These are phyloP conservation scores for Chydorus sphaericus DNA, from an alignment of 2,888 invertebrate species.

Conservation along the genomic window DNA sequence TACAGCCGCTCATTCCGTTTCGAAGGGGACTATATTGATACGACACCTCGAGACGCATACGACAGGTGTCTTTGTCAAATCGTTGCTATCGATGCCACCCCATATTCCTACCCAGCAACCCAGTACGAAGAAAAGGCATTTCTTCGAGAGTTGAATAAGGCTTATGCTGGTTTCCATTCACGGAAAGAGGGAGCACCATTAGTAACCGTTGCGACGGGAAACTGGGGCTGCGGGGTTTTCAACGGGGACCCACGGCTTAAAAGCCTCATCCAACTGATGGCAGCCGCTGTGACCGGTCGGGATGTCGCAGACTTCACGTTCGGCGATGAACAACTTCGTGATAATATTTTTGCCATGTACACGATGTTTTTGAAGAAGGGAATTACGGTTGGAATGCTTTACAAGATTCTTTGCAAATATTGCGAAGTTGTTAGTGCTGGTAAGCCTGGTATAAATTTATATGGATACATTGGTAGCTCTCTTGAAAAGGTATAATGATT, in stretches of 20 bases:
- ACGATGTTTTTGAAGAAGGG: background rate
- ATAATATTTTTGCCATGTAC: slow-evolving; percentile 29
- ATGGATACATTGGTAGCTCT: no score
- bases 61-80: slow-evolving; percentile 47
- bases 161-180: slow-evolving; percentile 4
- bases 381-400: background rate
- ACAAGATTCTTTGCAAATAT: slow-evolving; percentile 1
- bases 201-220: slow-evolving; percentile 65
- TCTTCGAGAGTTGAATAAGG: background rate
- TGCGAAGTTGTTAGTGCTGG: no score
- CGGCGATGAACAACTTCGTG: slow-evolving; percentile 45
- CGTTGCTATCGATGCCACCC: slow-evolving; percentile 73
- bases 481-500: no score
- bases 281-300: slow-evolving; percentile 41
- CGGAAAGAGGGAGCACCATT: slow-evolving; percentile 23
- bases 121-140: background rate
- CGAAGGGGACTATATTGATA: slow-evolving; percentile 53
- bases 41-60: slow-evolving; percentile 50
- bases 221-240: slow-evolving; percentile 91
- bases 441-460: no score
- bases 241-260: slow-evolving; percentile 57
- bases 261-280: slow-evolving; percentile 61
- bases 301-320: slow-evolving; percentile 76
- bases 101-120: background rate
- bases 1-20: slow-evolving; percentile 69